Evolutionary conservation across 2,888 invertebrate species (phyloP), one percentile per base, ranked within the genome.

Genomic region (Onchidella celtica): DNA sequence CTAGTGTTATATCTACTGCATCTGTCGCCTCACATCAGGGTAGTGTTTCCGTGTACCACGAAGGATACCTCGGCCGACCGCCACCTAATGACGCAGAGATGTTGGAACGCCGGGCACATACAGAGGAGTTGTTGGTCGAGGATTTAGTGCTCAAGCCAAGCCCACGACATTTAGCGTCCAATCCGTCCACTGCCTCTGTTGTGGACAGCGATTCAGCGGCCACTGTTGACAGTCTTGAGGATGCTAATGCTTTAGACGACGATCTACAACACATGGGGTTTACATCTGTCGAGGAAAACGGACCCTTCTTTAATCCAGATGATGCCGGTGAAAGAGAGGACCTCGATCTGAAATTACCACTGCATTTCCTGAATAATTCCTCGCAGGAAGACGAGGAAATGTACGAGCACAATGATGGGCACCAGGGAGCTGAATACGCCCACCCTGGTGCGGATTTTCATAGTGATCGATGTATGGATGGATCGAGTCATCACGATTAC

Each of bases 51-150:
- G 27, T 72, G n/a, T 29, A 34, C 14, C 24, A 47, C 59, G 57
- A 29, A 34, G 74, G 61, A n/a, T 59, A 74, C 34, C 3, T n/a
- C 9, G 40, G 6, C 6, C 9, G 61, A 11, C 2, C 24, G 17
- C 14, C n/a, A 3, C 59, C 57, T 36, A 34, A 29, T 14, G 74
- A 61, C 1, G 59, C 57, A 3, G 74, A 74, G 32, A 34, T 59
- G 55, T 14, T 2, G 24, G 29, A 74, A 34, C 34, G 74, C n/a
- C 34, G 14, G 24, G 34, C 59, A 2, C 74, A 74, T 34, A 74
- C 74, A 2, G 34, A 74, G 17, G 74, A 74, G n/a, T 74, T 57
- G 74, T 34, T 74, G n/a, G n/a, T 29, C 2, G 74, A 74, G 34
- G 74, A 74, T 34, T 17, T 74, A 17, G 59, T 47, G 4, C 27